Base-by-base conservation (phyloP, 2,113 vertebrate species). In the Loxodonta africana region DNA sequence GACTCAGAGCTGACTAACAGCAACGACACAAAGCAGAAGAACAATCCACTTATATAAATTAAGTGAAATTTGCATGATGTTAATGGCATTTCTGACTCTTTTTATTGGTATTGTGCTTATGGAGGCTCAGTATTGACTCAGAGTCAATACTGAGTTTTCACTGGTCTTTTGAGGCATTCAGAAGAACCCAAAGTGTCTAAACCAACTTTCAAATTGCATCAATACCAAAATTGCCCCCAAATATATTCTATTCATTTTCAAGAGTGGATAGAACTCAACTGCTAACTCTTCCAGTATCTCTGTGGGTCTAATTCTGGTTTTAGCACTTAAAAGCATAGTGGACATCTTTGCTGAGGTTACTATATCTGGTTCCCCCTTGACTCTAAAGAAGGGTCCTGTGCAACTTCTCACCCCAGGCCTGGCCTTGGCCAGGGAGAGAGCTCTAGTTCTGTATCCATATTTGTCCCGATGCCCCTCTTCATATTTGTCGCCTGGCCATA, bases 151-250 rank as follows among this genome's bases (percentile, higher is more conserved):
- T 69, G 33, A 30, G 17, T 92, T 86, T 37, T 57, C 48, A 84
- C 1, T 77, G 41, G 12, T 46, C 33, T 85, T 26, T 28, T 14
- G n/a, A 86, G 37, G 51, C 65, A 91, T 95, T 81, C 20, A 65
- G 21, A 83, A 88, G 25, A 90, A 78, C 2, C 88, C 57, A 65
- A 60, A 17, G 0, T 84, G 84, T 48, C 30, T 81, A 48, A 20
- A 37, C 37, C 33, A 95, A 51, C 80, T 92, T 88, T 87, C 21
- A 84, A 87, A 67, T n/a, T 83, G 4, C 26, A 51, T 90, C 53
- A 93, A 82, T 78, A 37, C 33, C 26, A 86, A 51, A 6, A 80
- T 8, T 46, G 17, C 46, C 6, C 12, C 21, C 23, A 53, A 84
- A 63, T 82, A 71, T 26, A 37, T 46, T 81, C 4, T 48, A 37